Evolutionary conservation across 2,113 vertebrate genomes (phyloP), one percentile per base, ranked within the genome.

Genomic region (Poicephalus meyeri): DNA sequence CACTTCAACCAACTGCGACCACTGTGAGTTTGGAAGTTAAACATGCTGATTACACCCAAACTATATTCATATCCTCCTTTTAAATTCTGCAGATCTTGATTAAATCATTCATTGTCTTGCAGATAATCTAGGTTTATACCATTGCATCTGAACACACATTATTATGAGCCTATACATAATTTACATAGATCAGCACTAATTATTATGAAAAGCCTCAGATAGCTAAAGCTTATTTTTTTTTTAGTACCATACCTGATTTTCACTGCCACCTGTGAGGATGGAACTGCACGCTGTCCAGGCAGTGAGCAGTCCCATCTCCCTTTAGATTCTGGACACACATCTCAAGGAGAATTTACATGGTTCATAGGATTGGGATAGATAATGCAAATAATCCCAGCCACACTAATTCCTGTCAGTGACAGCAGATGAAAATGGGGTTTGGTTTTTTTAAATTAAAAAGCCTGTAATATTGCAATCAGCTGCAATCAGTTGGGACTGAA

Each of bases 401-500:
- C 41, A 66, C 39, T 49, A 74, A 89, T 76, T 86, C 37, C 68
- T 50, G 21, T 31, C n/a, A 28, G 25, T 91, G 87, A 37, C 77
- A 37, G 80, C 71, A 96, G 79, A 69, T 64, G 50, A 96, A 96
- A 79, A 56, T 47, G 31, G 11, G 10, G 6, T 64, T 82, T 85
- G 23, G 2, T 25, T 91, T 94, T 93, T 86, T 90, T 64, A 49
- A 91, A 89, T 71, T 92, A 80, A 90, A 91, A 90, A 74, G 20
- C 11, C 52, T 87, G 14, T 79, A 61, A 61, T 94, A 96, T 91
- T 95, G 86, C 95, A 79, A 91, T 77, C 60, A 78, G 39, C 76
- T 69, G 47, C 82, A 96, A 89, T 94, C 76, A 81, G 55, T 78
- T 83, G 91, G 52, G 49, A 91, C 39, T 42, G 95, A 96, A 97